Evolutionary conservation across 2,797 vertebrate species (phyloP), one percentile per base, ranked within the genome.

Genomic region (Catharus ustulatus): DNA sequence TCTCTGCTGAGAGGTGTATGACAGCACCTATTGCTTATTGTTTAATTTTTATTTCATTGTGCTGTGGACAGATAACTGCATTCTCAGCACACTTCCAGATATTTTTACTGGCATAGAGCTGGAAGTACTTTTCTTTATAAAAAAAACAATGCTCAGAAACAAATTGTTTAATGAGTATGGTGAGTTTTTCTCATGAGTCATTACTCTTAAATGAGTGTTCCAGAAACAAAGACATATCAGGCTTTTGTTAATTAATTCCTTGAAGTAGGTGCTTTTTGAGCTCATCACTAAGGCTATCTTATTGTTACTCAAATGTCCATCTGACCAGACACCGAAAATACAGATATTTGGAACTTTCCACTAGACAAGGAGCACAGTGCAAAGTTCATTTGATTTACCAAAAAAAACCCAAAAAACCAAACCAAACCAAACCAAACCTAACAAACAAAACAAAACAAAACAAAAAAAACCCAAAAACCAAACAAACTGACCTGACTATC

Each of bases 21-120:
- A 68, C 61, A 89, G 72, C 23, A 26, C 16, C 75, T 88, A 91
- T 78, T 77, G 77, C 38, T 80, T 94, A 75, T 59, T 61, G 17
- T 80, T 95, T 96, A 96, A 89, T 40, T 76, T 92, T 64, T 93
- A 86, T 90, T 97, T 89, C 49, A 21, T 36, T 92, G 14, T 58
- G 38, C 46, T 71, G 43, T 42, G 38, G 82, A 93, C 45, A 90
- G 3, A 30, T n/a, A 91, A 77, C 36, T 30, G 13, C 17, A 76
- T 71, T 10, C 6, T 4, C 27, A 82, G 30, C 16, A 32, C 15
- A 72, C 1, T 11, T 87, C 16, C 24, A 85, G 29, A 64, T 58
- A 54, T 88, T 88, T 57, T 63, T 74, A 43, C 16, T 49, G 19
- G 15, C 63, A 57, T 29, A 57, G 15, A 69, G 10, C 3, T 27